These are phyloP conservation scores for Macroglossus sobrinus DNA, from an alignment of 2,113 vertebrate species.

Conservation along the genomic window DNA sequence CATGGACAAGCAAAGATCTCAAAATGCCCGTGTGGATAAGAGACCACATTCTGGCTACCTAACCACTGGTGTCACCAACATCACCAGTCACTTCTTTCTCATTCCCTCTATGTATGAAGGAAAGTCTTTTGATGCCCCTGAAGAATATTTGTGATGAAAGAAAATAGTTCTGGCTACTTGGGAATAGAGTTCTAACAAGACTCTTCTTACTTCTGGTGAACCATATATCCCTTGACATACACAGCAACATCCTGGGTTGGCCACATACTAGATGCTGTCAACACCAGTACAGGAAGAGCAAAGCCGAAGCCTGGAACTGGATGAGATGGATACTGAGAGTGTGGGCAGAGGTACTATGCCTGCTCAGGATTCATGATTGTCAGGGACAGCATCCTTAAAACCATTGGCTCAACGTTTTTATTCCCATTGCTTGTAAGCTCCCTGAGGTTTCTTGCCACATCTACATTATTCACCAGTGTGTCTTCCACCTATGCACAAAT, in stretches of 20 bases:
- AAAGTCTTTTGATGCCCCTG: not conserved
- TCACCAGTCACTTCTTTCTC: not conserved
- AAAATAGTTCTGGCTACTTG: not conserved
- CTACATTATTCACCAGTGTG: not conserved
- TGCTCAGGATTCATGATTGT: not conserved
- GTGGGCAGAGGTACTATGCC: not conserved
- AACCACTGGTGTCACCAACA: no score
- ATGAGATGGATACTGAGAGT: not conserved
- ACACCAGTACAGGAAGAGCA: not conserved
- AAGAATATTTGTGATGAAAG: not conserved
- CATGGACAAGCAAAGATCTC: not conserved
- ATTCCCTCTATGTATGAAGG: not conserved
- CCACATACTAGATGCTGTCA: not conserved
- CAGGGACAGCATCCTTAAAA: not conserved
- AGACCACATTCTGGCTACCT: not conserved
- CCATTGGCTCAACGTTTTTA: not conserved
- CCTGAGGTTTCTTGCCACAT: not conserved
- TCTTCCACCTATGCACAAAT: not conserved
- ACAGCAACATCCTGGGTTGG: not conserved
- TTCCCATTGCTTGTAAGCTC: not conserved
- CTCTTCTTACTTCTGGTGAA: not conserved
- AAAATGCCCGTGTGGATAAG: fast-evolving
- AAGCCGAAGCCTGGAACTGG: not conserved
- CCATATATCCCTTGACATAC: not conserved
- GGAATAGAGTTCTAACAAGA: not conserved